Conservation (phyloP, 2,888 invertebrate species). For the Dichetophora obliterata region DNA sequence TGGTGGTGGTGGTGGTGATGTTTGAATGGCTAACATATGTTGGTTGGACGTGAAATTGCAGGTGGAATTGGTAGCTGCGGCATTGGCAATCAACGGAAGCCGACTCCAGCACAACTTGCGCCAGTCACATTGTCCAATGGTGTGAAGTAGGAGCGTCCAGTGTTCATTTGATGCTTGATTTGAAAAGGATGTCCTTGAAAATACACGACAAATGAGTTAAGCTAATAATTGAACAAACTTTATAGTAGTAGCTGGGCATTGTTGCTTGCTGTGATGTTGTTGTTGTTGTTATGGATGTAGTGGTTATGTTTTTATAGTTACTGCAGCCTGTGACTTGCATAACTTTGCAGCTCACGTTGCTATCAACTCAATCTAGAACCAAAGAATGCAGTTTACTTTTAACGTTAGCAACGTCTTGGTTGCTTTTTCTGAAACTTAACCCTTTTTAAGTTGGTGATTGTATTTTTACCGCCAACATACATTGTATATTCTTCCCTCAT, state of each 20-base stretch:
- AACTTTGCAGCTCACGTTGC: conserved; percentile 1
- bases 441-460: too few relatives aligned
- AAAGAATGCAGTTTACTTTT: too few relatives aligned
- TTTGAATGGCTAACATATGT: too few relatives aligned
- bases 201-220: conserved; percentile 19
- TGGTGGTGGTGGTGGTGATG: too few relatives aligned
- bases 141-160: neutral
- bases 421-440: too few relatives aligned
- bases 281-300: neutral
- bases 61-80: too few relatives aligned
- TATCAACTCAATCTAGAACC: neutral
- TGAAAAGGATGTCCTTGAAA: conserved; percentile 56
- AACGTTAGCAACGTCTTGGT: too few relatives aligned
- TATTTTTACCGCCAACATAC: too few relatives aligned
- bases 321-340: neutral
- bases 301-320: neutral
- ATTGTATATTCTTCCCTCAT: too few relatives aligned
- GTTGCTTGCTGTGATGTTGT: neutral
- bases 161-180: conserved; percentile 46
- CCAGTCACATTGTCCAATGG: neutral
- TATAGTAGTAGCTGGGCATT: neutral
- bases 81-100: neutral
- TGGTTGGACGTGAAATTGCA: neutral
- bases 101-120: neutral
- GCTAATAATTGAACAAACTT: conserved; percentile 8